Evolutionary conservation across 2,797 vertebrate species (phyloP), one percentile per base, ranked within the genome.

Genomic region (Pseudomugil tenellus): DNA sequence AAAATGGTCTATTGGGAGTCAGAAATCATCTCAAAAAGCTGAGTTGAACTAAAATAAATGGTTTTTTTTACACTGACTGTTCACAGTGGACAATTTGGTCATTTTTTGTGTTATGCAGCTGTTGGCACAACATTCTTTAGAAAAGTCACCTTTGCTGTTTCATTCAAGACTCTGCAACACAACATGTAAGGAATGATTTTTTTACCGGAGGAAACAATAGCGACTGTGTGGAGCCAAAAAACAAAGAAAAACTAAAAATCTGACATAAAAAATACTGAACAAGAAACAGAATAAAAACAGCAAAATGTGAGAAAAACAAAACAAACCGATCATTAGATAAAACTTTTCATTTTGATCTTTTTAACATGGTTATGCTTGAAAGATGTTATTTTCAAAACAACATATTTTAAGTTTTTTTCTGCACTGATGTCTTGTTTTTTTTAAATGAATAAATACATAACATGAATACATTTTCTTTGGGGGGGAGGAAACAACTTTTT

Each of bases 1-100:
- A 1, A 21, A 17, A 3, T 16, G 9, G 26, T 65, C 41, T n/a
- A 52, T 62, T 57, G 59, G 23, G 31, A 3, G 16, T 49, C 21
- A 49, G 12, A 64, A 79, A 79, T 66, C 67, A 53, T 62, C 69
- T 54, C 63, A 48, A 39, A 28, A 48, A 56, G 57, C 63, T 69
- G 55, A 60, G 61, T 23, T 35, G 29, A 63, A 65, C 9, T 6
- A 62, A 66, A 57, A 39, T 65, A 28, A 55, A 19, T 29, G 1
- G 5, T 6, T 43, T n/a, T 19, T 54, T 57, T 49, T 49, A 29
- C 21, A 62, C 32, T 68, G 19, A 80, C 82, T 61, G 23, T 65
- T 82, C 72, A 60, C 31, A 49, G 11, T 43, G 46, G 70, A 46
- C 64, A 46, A 57, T 55, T 61, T 56, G 43, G 60, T 64, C 25